Conservation (phyloP, 2,797 vertebrate genomes). For the Eurystomus glaucurus region DNA sequence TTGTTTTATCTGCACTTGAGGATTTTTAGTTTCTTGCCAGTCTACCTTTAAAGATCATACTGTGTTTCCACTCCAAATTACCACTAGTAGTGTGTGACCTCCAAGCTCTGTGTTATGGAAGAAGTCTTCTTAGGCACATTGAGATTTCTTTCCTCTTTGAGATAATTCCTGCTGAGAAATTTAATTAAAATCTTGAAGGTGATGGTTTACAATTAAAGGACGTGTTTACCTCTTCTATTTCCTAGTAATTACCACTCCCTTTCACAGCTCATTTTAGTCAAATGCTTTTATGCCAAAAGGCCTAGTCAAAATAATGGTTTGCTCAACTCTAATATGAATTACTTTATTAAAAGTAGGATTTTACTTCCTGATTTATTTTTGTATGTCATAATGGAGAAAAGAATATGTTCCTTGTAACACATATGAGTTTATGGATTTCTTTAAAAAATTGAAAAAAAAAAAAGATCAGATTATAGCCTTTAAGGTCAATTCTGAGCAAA, state of each 20-base stretch:
- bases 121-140: not conserved
- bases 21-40: conserved; percentile 17
- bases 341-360: not conserved
- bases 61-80: not conserved
- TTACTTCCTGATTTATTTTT: not conserved
- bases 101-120: not conserved
- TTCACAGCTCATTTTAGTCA: not conserved
- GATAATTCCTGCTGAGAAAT: not conserved
- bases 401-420: not conserved
- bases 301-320: not conserved
- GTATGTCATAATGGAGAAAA: not conserved
- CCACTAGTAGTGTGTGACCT: not conserved
- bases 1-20: not conserved
- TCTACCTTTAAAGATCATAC: not conserved
- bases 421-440: not conserved
- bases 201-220: not conserved
- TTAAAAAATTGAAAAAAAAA: not conserved
- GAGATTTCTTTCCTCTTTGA: not conserved
- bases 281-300: not conserved
- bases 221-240: not conserved
- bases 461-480: not conserved
- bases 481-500: not conserved
- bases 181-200: conserved; percentile 11
- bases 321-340: not conserved
- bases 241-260: not conserved